A percentile compares a stretch with the other conserved stretches of the same genome.
These are phyloP conservation scores for Coenonympha arcania DNA, from an alignment of 2,888 invertebrate genomes.

Conservation along the genomic window DNA sequence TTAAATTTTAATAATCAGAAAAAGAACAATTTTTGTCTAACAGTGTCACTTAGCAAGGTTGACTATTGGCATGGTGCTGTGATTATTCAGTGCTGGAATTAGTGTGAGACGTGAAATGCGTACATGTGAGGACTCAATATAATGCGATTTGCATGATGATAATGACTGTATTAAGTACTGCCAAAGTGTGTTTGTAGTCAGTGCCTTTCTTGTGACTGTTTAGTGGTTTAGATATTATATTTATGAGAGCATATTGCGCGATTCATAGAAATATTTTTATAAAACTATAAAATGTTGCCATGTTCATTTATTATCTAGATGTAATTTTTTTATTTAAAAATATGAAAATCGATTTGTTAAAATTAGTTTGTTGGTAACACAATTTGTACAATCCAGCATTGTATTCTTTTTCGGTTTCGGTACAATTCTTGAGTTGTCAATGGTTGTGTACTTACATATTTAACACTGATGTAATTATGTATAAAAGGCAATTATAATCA, in stretches of 20 bases:
- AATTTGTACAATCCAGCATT: slow-evolving; percentile 28
- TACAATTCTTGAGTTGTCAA: slow-evolving; percentile 49
- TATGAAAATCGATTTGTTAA: slow-evolving; percentile 14
- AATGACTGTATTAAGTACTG: slow-evolving; percentile 59
- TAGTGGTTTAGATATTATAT: slow-evolving; percentile 64
- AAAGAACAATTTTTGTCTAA: slow-evolving; percentile 53
- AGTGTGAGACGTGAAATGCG: neutral
- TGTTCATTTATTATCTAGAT: slow-evolving; percentile 56
- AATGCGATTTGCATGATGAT: slow-evolving; percentile 47
- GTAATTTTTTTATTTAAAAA: slow-evolving; percentile 48
- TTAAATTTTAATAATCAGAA: slow-evolving; percentile 39
- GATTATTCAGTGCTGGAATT: slow-evolving; percentile 54
- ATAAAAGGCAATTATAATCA: slow-evolving; percentile 25
- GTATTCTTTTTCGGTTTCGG: slow-evolving; percentile 30
- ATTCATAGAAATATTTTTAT: slow-evolving; percentile 70
- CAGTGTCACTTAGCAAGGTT: slow-evolving; percentile 65
- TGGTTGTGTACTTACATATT: slow-evolving; percentile 70
- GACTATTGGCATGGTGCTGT: slow-evolving; percentile 70
- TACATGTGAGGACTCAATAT: slow-evolving; percentile 43
- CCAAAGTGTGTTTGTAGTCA: slow-evolving; percentile 76
- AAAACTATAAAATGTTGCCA: slow-evolving; percentile 73
- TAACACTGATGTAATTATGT: slow-evolving; percentile 21
- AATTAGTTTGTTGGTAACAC: slow-evolving; percentile 23
- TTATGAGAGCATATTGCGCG: slow-evolving; percentile 67
- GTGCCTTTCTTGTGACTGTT: slow-evolving; percentile 67